phyloP scores from a whole-genome alignment of 2,113 vertebrate species.

The Cochlearius cochlearius region DNA sequence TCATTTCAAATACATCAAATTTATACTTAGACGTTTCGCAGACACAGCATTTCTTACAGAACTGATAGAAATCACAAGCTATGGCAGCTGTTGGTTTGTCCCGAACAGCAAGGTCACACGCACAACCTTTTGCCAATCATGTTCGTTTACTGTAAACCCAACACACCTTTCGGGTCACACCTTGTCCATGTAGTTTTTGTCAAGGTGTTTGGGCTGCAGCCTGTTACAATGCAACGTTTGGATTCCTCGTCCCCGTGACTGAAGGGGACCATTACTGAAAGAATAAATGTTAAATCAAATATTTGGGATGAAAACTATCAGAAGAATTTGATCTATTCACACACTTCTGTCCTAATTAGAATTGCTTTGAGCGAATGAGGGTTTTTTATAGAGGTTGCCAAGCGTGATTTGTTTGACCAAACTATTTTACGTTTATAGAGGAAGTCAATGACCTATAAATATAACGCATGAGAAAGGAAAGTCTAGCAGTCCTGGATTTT shows the following conservation, averaged over 20 bases:
- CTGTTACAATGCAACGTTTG: neutral
- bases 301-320: neutral
- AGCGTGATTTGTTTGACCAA: neutral
- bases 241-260: neutral
- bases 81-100: neutral
- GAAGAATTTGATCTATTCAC: neutral
- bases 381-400: neutral
- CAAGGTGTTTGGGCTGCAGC: neutral
- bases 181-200: neutral
- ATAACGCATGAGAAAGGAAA: neutral
- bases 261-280: neutral
- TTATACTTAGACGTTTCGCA: neutral
- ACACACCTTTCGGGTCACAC: neutral
- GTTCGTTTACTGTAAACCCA: constrained; percentile 31
- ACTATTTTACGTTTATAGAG: neutral
- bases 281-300: neutral
- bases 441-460: neutral
- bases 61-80: neutral
- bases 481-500: neutral
- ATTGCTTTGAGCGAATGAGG: neutral
- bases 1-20: neutral
- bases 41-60: neutral
- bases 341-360: neutral
- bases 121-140: neutral
- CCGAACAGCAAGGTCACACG: neutral